phyloP scores from a whole-genome alignment of 2,113 vertebrate genomes.

The Chaetura pelagica region DNA sequence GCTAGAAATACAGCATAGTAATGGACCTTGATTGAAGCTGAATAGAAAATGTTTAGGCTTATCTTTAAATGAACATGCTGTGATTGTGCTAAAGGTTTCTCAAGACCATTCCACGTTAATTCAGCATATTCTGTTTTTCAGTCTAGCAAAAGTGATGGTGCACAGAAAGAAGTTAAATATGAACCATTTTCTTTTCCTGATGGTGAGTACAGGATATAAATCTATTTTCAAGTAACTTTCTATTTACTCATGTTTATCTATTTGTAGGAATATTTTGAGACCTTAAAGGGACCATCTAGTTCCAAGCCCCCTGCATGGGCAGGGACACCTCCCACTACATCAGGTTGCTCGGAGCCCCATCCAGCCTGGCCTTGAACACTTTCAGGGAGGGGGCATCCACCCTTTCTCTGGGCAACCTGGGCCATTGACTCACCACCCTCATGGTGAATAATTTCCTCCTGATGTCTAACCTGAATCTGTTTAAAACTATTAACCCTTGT shows the following conservation, averaged over 20 bases:
- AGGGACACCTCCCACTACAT: too few relatives aligned
- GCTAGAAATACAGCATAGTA: neutral
- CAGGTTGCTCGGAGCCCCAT: too few relatives aligned
- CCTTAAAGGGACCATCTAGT: too few relatives aligned
- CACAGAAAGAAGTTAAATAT: conserved; percentile 87
- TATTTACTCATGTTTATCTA: neutral
- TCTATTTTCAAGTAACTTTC: neutral
- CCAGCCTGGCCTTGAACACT: too few relatives aligned
- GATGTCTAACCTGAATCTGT: too few relatives aligned
- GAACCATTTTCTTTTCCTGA: conserved; percentile 93
- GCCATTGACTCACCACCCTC: too few relatives aligned
- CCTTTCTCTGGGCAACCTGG: too few relatives aligned
- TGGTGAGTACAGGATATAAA: conserved; percentile 78
- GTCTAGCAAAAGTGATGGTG: conserved; percentile 77
- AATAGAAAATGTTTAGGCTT: neutral
- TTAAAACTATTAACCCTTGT: too few relatives aligned
- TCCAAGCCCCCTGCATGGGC: too few relatives aligned
- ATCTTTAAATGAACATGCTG: neutral
- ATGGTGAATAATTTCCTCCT: too few relatives aligned
- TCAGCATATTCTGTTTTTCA: conserved; percentile 28
- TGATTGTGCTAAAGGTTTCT: neutral
- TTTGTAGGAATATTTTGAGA: neutral
- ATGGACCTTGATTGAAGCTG: neutral
- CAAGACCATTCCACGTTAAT: conserved; percentile 4
- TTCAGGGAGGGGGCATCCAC: too few relatives aligned